Evolutionary conservation across 1,140 invertebrate species (phyloP), one percentile per base, ranked within the genome.

Genomic region (Drosophila malerkotliana): DNA sequence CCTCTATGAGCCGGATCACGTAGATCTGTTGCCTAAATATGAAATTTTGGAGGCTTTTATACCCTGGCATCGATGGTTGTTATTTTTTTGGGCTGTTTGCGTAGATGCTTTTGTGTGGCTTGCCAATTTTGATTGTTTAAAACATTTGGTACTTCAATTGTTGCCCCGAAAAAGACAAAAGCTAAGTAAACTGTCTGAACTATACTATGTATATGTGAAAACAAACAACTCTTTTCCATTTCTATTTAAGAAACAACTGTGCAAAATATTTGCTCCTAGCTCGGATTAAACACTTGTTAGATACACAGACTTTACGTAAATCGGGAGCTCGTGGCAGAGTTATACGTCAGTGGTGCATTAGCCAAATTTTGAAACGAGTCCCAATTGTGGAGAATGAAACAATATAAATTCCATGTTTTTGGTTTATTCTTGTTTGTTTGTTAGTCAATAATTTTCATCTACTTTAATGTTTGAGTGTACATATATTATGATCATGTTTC

Each of bases 51-150:
- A 37, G 8, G 45, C 74, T 85, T 85, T 82, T 85, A 85, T 85
- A 85, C 82, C 21, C 61, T 60, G 18, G 3, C 47, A 18, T 10
- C 14, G 15, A n/a, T 34, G 57, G 32, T 61, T 45, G 26, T 44
- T 62, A 55, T 60, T 62, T 72, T 64, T 87, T 67, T 87, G 41
- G 45, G 28, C 14, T 85, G 54, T 85, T 85, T 85, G 68, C 77
- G 52, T 84, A 74, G 81, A 84, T 85, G 82, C 82, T 82, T 66
- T 82, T 84, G 60, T 81, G 52, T 62, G 74, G 69, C 62, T 89
- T 60, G 56, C 68, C 72, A 88, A 89, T 79, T 84, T 77, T 10
- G 37, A 49, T 82, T 89, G 74, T 72, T 56, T 10, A 59, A 79
- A 73, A 83, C 79, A 84, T 83, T 88, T 89, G 80, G 80, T 59